phyloP scores from a whole-genome alignment of 2,797 vertebrate species.

The Schizopygopsis pylzovi region DNA sequence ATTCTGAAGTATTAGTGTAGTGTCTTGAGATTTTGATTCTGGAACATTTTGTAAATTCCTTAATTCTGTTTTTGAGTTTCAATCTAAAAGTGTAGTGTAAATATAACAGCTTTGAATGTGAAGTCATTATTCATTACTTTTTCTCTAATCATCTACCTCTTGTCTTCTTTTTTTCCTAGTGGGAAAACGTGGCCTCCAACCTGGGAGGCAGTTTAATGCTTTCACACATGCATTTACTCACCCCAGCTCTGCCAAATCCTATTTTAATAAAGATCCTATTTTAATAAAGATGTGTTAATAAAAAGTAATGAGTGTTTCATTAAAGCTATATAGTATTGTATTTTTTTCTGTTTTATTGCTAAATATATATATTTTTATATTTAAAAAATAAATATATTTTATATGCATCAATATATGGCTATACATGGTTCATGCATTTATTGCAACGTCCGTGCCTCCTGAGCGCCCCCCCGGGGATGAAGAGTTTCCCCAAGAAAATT shows the following conservation, averaged over 20 bases:
- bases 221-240: neutral
- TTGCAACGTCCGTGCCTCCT: too few relatives aligned
- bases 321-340: too few relatives aligned
- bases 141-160: neutral
- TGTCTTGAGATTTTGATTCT: neutral
- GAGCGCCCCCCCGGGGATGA: too few relatives aligned
- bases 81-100: neutral
- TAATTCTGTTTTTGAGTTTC: too few relatives aligned
- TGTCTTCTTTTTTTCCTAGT: neutral
- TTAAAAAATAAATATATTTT: too few relatives aligned
- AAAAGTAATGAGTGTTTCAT: too few relatives aligned
- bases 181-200: neutral
- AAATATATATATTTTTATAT: too few relatives aligned
- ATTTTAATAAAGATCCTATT: neutral
- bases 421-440: too few relatives aligned
- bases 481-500: too few relatives aligned
- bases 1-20: neutral
- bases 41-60: neutral
- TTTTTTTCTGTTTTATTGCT: too few relatives aligned
- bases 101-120: neutral
- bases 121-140: neutral
- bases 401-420: too few relatives aligned
- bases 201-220: neutral
- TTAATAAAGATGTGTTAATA: neutral
- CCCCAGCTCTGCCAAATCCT: neutral